Evolutionary conservation across 2,797 vertebrate species (phyloP), one percentile per base, ranked within the genome.

Genomic region (Crax fasciolata): DNA sequence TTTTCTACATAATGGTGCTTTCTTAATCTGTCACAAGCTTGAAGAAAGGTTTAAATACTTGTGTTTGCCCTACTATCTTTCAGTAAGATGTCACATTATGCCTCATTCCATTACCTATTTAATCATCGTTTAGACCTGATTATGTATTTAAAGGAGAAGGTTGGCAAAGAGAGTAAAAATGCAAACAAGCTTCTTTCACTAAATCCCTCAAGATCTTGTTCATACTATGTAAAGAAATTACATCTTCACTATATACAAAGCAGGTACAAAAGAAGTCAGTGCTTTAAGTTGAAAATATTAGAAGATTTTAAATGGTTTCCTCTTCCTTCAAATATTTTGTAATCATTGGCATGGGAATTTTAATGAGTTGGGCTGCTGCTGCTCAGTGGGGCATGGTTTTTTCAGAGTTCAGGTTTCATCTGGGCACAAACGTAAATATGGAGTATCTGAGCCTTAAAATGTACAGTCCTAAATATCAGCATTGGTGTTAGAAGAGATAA

Each of bases 11-110:
- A 77, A 91, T 24, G 10, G 30, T 52, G 14, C 84, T 94, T 79
- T 35, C 76, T 72, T 93, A 94, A 73, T 78, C 75, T 62, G 32
- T 55, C 23, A 21, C 6, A 2, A 61, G 25, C 51, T 63, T 17
- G 73, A 92, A 96, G 73, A 85, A 80, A 73, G 68, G 28, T 82
- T 95, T 96, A 90, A 96, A 92, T 73, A 79, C 62, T 89, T 82
- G 54, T 66, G 32, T 83, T 87, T 88, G 59, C 44, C 38, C 57
- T 88, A 24, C 80, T 87, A 83, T 88, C 83, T 94, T 90, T 79
- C 79, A 90, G 67, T 96, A 87, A 96, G 58, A 78, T 38, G 72
- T 86, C 25, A 5, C n/a, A 54, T 67, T 82, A 57, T 85, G 67
- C 20, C 55, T 94, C 24, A 57, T 95, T 84, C 54, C 71, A 63